A percentile compares a stretch with the other conserved stretches of the same genome.
Conservation (phyloP, 2,113 vertebrate genomes). For the Pithys albifrons region DNA sequence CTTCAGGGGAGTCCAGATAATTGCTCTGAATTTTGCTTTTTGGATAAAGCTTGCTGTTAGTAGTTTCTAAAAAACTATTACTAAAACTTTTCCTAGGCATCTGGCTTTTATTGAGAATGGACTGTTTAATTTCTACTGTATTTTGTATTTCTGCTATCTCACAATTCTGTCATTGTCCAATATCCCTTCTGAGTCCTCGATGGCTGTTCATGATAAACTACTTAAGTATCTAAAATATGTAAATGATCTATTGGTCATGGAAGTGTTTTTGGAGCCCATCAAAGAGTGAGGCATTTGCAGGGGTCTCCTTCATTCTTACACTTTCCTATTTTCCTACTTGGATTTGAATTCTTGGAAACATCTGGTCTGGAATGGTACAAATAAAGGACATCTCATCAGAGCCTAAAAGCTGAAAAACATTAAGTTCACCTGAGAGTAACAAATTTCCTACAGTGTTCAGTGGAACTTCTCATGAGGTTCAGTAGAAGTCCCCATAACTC, state of each 20-base stretch:
- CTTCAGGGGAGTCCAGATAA: neutral
- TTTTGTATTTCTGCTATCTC: neutral
- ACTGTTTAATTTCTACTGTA: neutral
- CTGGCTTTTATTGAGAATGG: neutral
- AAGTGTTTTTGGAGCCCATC: neutral
- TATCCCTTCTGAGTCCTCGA: neutral
- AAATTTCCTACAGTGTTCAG: neutral
- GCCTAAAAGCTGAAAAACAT: constrained; percentile 1
- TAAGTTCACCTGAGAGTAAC: neutral
- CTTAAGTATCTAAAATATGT: constrained; percentile 8
- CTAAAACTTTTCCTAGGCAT: neutral
- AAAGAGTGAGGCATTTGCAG: neutral
- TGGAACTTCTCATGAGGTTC: neutral
- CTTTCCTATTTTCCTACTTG: neutral
- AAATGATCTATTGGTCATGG: neutral
- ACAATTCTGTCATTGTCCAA: neutral
- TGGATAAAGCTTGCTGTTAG: neutral
- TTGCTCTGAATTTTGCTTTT: neutral
- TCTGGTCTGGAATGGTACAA: constrained; percentile 15
- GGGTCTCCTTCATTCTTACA: neutral
- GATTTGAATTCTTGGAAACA: constrained; percentile 1
- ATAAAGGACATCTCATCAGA: constrained; percentile 37
- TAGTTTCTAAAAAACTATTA: neutral
- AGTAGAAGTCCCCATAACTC: constrained; percentile 10
- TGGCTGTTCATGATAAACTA: neutral